phyloP scores from a whole-genome alignment of 2,888 invertebrate species.

The Acleris holmiana region DNA sequence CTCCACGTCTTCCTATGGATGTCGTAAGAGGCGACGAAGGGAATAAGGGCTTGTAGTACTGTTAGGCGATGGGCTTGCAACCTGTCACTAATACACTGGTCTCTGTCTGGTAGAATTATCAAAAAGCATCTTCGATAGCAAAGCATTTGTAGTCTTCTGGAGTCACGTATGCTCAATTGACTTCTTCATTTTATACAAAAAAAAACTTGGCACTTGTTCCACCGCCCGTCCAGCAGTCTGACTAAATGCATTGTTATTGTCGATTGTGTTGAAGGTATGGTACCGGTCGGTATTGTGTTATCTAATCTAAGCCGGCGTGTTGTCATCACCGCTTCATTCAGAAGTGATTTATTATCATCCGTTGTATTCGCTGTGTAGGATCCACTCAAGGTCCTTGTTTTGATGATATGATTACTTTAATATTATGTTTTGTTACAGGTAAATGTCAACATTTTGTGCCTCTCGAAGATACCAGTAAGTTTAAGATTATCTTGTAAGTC shows the following conservation, averaged over 20 bases:
- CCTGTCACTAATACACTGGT: too few species aligned
- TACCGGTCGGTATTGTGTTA: constrained; percentile 3
- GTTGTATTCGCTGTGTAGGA: background rate
- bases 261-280: background rate
- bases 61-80: too few species aligned
- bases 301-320: background rate
- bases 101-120: too few species aligned
- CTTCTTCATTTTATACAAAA: background rate
- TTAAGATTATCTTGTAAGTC: too few species aligned
- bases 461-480: too few species aligned
- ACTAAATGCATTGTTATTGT: constrained; percentile 6
- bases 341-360: constrained; percentile 10
- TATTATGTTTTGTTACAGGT: constrained; percentile 17
- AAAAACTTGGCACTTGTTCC: background rate
- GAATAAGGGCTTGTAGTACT: too few species aligned
- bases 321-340: constrained; percentile 10
- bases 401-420: background rate
- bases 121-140: too few species aligned
- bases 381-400: background rate
- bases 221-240: background rate
- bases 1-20: too few species aligned
- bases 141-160: too few species aligned
- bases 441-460: background rate
- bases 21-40: too few species aligned
- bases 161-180: too few species aligned